These are phyloP conservation scores for Dendrolimus pini DNA, from an alignment of 2,888 invertebrate species.

Conservation along the genomic window DNA sequence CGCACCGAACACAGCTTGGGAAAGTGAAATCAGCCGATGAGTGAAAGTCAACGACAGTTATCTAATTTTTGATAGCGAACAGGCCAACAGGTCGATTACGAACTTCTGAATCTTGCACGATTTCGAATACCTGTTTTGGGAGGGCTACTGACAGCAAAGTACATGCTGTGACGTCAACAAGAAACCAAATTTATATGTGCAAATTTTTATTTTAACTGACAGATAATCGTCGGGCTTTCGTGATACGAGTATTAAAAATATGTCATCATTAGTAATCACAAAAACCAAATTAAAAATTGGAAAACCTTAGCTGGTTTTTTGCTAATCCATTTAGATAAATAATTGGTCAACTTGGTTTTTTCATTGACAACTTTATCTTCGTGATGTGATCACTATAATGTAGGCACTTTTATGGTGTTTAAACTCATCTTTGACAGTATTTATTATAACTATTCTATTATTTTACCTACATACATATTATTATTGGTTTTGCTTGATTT, in stretches of 20 bases:
- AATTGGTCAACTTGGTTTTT: no score
- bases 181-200: not conserved
- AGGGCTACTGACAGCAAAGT: not conserved
- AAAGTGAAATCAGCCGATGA: constrained; percentile 63
- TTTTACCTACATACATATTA: no score
- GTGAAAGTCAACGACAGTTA: constrained; percentile 68
- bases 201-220: not conserved
- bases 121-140: constrained; percentile 1
- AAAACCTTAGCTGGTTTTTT: no score
- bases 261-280: not conserved
- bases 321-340: no score
- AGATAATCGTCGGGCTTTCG: not conserved
- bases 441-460: no score
- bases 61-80: constrained; percentile 54
- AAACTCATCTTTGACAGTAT: no score
- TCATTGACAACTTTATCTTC: no score
- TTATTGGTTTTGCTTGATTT: no score
- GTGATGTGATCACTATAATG: no score
- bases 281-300: no score
- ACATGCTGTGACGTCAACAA: not conserved
- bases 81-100: constrained; percentile 21
- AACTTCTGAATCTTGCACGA: constrained; percentile 10
- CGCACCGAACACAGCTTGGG: constrained; percentile 17
- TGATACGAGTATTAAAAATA: not conserved
- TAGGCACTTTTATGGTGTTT: no score